Percentiles rank a stretch among this genome's conserved stretches.
Evolutionary conservation across 2,113 vertebrate genomes (phyloP).

Genomic region (Progne subis): DNA sequence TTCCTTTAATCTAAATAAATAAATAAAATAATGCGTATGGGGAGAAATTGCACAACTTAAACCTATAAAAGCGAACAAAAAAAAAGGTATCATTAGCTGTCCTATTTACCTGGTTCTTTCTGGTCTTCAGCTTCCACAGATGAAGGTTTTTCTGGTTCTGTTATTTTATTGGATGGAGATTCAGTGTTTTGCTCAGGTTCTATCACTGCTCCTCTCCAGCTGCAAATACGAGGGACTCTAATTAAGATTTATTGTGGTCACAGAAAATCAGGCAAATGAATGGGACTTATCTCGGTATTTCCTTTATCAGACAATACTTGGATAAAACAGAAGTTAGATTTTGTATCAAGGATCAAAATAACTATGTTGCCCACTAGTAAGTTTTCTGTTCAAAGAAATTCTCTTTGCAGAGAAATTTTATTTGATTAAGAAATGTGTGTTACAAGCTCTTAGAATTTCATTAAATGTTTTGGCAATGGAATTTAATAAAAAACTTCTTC

Average conservation of each 20-base stretch:
- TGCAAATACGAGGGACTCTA: conserved; percentile 31
- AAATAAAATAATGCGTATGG: neutral
- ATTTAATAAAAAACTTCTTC: neutral
- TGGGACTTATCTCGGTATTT: neutral
- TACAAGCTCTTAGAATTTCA: neutral
- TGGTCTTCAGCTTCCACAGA: conserved; percentile 6
- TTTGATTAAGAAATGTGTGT: neutral
- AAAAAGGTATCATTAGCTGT: neutral
- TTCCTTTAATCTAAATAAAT: neutral
- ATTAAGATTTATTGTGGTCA: neutral
- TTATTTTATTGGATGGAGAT: conserved; percentile 68
- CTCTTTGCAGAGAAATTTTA: neutral
- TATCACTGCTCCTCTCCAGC: conserved; percentile 84
- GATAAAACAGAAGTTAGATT: neutral
- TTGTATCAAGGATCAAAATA: neutral
- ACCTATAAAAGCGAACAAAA: neutral
- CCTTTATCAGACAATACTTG: neutral
- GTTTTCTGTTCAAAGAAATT: neutral
- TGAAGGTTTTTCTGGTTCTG: conserved; percentile 56
- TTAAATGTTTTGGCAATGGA: neutral
- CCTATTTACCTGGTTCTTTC: conserved; percentile 72
- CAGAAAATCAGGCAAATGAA: neutral
- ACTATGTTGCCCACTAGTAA: neutral
- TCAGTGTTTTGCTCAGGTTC: conserved; percentile 82
- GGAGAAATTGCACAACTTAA: neutral